Evolutionary conservation across 2,797 vertebrate species (phyloP).

Genomic region (Pseudotriccus pelzelni): DNA sequence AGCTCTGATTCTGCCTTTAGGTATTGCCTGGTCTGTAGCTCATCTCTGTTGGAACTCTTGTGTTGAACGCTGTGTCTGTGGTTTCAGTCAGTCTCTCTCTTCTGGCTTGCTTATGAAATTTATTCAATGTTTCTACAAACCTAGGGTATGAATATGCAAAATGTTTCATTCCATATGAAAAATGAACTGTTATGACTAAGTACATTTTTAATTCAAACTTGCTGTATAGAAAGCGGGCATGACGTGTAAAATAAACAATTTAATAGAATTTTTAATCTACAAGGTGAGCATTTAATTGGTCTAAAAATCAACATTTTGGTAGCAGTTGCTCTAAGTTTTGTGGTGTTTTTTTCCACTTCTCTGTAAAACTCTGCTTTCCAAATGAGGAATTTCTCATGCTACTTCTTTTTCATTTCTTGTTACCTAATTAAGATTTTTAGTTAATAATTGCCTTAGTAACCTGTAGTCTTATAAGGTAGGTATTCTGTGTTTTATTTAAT

Average conservation of each 20-base stretch:
- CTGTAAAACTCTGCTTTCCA: constrained; percentile 9
- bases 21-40: not conserved
- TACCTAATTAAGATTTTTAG: not conserved
- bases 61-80: constrained; percentile 9
- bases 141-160: constrained; percentile 39
- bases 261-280: constrained; percentile 62
- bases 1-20: constrained; percentile 46
- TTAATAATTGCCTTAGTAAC: not conserved
- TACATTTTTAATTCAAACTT: constrained; percentile 29
- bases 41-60: constrained; percentile 14
- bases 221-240: constrained; percentile 51
- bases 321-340: not conserved
- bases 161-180: constrained; percentile 30
- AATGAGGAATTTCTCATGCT: not conserved
- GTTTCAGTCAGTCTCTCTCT: constrained; percentile 41
- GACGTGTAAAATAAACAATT: constrained; percentile 59
- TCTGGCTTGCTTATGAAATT: constrained; percentile 41
- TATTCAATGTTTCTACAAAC: constrained; percentile 33
- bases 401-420: not conserved
- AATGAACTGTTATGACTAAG: constrained; percentile 13
- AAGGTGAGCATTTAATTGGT: constrained; percentile 61
- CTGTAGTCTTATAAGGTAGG: constrained; percentile 14
- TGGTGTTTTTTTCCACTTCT: not conserved
- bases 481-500: not conserved
- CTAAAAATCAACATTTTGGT: not conserved